Percentiles rank a stretch among this genome's conserved stretches.
phyloP scores from a whole-genome alignment of 2,113 vertebrate species.

The Gobiocypris rarus region DNA sequence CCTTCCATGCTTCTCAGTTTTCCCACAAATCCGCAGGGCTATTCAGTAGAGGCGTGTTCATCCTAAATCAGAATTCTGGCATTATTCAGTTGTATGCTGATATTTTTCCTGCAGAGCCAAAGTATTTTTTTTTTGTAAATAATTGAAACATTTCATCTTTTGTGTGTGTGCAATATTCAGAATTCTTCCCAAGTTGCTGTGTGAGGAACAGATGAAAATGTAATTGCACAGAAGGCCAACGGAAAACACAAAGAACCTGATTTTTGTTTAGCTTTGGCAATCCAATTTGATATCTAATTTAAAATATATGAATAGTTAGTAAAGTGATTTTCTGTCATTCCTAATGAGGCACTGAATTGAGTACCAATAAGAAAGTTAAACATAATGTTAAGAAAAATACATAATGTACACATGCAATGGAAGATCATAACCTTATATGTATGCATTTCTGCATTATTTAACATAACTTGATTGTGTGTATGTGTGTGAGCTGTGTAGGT shows the following conservation, averaged over 20 bases:
- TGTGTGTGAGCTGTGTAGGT: constrained; percentile 31
- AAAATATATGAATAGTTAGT: neutral
- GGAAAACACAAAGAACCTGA: neutral
- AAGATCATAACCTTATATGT: constrained; percentile 3
- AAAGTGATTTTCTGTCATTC: neutral
- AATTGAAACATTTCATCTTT: neutral
- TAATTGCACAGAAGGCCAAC: neutral
- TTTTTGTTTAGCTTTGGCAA: neutral
- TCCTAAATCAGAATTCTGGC: constrained; percentile 1
- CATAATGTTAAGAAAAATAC: neutral
- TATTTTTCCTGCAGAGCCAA: neutral
- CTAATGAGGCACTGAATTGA: neutral
- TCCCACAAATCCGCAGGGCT: neutral
- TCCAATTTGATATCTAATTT: neutral
- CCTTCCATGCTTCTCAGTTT: neutral
- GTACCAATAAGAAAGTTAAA: neutral
- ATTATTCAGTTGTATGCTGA: neutral
- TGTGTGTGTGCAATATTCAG: neutral
- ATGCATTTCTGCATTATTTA: constrained; percentile 29
- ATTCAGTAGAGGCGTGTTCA: neutral
- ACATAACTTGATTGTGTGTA: constrained; percentile 6
- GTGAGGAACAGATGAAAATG: no score
- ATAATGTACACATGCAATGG: neutral
- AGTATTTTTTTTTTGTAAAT: neutral
- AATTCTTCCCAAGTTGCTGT: no score